A percentile compares a stretch with the other conserved stretches of the same genome.
phyloP scores from a whole-genome alignment of 2,888 invertebrate genomes.

The Dermolepida albohirtum region DNA sequence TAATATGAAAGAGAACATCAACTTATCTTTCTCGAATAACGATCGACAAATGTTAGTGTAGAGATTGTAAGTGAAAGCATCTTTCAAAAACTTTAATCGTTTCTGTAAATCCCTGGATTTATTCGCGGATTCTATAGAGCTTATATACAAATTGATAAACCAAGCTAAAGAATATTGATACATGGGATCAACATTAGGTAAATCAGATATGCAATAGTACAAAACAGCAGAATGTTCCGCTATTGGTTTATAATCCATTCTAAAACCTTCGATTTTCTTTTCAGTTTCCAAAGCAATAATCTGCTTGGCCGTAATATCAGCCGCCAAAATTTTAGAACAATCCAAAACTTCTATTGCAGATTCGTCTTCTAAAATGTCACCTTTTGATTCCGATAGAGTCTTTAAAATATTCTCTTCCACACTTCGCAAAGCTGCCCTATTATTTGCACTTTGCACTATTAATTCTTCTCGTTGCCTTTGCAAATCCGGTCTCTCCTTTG shows the following conservation, averaged over 20 bases:
- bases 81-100: conserved; percentile 76
- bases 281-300: conserved; percentile 82
- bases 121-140: conserved; percentile 80
- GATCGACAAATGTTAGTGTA: conserved; percentile 86
- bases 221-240: conserved; percentile 84
- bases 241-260: conserved; percentile 80
- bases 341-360: conserved; percentile 88
- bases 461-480: conserved; percentile 84
- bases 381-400: conserved; percentile 84
- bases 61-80: conserved; percentile 83
- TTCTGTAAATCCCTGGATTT: conserved; percentile 79
- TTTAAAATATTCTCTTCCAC: conserved; percentile 90
- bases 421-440: conserved; percentile 83
- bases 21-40: conserved; percentile 87
- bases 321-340: conserved; percentile 84
- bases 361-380: conserved; percentile 93
- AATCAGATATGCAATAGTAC: conserved; percentile 85
- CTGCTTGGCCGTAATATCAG: conserved; percentile 86
- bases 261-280: conserved; percentile 80
- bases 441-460: conserved; percentile 82
- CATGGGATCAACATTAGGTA: conserved; percentile 89
- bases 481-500: conserved; percentile 86
- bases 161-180: conserved; percentile 89
- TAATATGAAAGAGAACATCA: conserved; percentile 84
- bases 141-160: conserved; percentile 86